Base-by-base conservation (phyloP, 1,140 invertebrate species). In the Sinella curviseta region DNA sequence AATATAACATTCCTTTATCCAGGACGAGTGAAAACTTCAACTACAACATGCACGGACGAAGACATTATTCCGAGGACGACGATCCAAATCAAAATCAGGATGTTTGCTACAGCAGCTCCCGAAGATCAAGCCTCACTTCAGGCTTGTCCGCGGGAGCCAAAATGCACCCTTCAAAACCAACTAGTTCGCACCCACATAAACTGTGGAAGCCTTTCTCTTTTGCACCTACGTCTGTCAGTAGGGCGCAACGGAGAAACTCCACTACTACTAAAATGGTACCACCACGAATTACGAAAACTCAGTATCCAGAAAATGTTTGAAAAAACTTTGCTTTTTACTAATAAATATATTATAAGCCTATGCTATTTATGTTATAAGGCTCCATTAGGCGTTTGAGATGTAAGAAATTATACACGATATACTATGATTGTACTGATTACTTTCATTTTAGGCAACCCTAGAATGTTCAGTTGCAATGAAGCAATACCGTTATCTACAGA, bases 181-280 rank as follows among this genome's bases (percentile, higher is more conserved):
- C 60, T 34, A n/a, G 39, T 17, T 34, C 77, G 3, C 76, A 77
- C 24, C 78, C 78, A 16, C 77, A 79, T 65, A 82, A 82, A 74
- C 65, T 75, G 24, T 83, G 83, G 83, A 83, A 83, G 75, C 81
- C 75, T 0, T 83, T 83, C 33, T 81, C 81, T 2, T 81, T 76
- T 26, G 81, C 83, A 30, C 82, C 82, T 28, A 54, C 79, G 1
- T 8, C 35, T 16, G n/a, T 77, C 34, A 78, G 73, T 67, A 31
- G 77, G 36, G 26, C 76, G 28, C 24, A 16, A 39, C 24, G 26
- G 14, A 31, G 28, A 55, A 77, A 76, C 39, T 67, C 70, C n/a
- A n/a, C n/a, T 14, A 31, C 26, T 70, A 35, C 36, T 4, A 80
- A 80, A 77, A 55, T 81, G n/a, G 78, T 78, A 31, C 65, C 33